Percentiles rank a stretch among this genome's conserved stretches.
Conservation (phyloP, 1,140 invertebrate species). For the Hesperophylax magnus region DNA sequence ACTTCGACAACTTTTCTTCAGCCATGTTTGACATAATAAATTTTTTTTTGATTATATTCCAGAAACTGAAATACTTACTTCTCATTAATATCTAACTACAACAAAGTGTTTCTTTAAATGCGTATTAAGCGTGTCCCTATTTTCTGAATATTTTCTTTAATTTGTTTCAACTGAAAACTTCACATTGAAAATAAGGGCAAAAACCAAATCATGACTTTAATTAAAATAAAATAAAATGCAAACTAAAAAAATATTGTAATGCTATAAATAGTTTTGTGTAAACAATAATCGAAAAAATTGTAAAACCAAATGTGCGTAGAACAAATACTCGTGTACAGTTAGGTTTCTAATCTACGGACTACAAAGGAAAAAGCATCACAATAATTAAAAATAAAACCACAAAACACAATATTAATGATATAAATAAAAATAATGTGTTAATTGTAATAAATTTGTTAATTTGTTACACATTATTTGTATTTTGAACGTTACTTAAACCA, state of each 20-base stretch:
- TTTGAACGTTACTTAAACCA: conserved; percentile 1
- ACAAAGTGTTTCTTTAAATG: too few species aligned
- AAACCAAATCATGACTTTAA: conserved; percentile 14
- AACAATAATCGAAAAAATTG: conserved; percentile 41
- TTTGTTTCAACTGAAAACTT: too few species aligned
- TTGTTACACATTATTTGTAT: conserved; percentile 28
- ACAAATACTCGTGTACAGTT: conserved; percentile 16
- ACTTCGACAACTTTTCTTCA: too few species aligned
- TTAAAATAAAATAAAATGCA: conserved; percentile 14
- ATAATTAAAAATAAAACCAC: background rate
- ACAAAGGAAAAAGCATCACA: conserved; percentile 15
- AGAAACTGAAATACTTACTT: too few species aligned
- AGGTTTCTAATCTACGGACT: conserved; percentile 10
- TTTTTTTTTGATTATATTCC: too few species aligned
- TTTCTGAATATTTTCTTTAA: background rate
- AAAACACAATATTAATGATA: background rate
- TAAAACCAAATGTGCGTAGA: conserved; percentile 23
- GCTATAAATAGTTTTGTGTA: conserved; percentile 44
- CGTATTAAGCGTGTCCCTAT: too few species aligned
- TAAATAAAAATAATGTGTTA: conserved; percentile 33
- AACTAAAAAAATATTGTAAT: conserved; percentile 39
- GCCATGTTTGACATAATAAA: too few species aligned
- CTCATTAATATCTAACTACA: too few species aligned
- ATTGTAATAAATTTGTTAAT: conserved; percentile 5
- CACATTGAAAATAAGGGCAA: background rate